Percentiles rank a stretch among this genome's conserved stretches.
These are phyloP conservation scores for Elgaria multicarinata DNA, from an alignment of 2,113 vertebrate species.

Conservation along the genomic window DNA sequence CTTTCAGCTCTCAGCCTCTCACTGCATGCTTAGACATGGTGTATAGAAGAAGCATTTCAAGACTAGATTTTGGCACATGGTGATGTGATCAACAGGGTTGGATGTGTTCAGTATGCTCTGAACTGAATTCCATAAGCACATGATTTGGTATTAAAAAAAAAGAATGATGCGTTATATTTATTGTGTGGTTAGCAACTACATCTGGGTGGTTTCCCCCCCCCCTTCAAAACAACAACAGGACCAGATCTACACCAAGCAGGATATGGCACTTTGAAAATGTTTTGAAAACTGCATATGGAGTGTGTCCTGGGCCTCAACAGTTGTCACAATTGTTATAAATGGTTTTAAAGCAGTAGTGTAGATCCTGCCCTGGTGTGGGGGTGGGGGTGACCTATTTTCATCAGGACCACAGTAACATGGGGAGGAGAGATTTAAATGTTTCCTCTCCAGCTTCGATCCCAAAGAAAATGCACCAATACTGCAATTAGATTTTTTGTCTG, in stretches of 20 bases:
- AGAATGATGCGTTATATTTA: neutral
- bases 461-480: neutral
- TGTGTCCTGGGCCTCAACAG: too few relatives aligned
- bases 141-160: neutral
- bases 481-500: neutral
- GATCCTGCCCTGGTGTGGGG: too few relatives aligned
- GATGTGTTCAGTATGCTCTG: neutral
- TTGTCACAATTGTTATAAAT: too few relatives aligned
- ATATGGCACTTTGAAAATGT: too few relatives aligned
- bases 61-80: neutral
- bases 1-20: neutral
- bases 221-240: too few relatives aligned
- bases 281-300: too few relatives aligned
- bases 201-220: too few relatives aligned
- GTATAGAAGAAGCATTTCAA: neutral
- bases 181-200: neutral
- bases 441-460: neutral
- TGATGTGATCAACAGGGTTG: neutral
- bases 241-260: too few relatives aligned
- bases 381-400: too few relatives aligned
- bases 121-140: neutral
- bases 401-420: neutral
- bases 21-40: neutral
- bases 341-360: too few relatives aligned
- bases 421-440: neutral